These are phyloP conservation scores for Biston betularia DNA, from an alignment of 2,888 invertebrate genomes.

Conservation along the genomic window DNA sequence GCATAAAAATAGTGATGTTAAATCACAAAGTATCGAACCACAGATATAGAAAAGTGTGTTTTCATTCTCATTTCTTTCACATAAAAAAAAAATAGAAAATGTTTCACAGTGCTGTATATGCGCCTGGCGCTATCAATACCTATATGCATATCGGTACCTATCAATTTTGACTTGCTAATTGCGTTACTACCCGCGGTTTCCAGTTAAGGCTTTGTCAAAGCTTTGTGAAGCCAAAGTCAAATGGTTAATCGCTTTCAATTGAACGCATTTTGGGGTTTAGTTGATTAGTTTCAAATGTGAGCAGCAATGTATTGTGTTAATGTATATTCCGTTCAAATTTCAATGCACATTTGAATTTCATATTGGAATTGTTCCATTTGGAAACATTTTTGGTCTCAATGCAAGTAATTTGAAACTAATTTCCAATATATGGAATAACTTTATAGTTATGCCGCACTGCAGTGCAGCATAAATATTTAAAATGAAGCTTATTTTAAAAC, in stretches of 20 bases:
- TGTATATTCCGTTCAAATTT: too few species aligned
- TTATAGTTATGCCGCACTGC: conserved; percentile 22
- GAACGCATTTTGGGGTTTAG: neutral
- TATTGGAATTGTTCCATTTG: neutral
- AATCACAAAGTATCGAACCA: too few species aligned
- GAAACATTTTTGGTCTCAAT: conserved; percentile 3
- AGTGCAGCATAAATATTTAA: conserved; percentile 19
- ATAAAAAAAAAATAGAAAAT: too few species aligned
- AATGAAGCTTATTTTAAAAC: conserved; percentile 5
- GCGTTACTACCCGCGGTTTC: neutral
- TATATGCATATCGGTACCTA: conserved; percentile 7
- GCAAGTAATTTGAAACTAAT: conserved; percentile 16
- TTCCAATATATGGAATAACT: conserved; percentile 1
- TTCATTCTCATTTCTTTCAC: too few species aligned
- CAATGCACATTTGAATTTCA: too few species aligned
- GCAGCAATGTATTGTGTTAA: too few species aligned
- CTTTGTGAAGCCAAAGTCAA: neutral
- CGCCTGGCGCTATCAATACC: too few species aligned
- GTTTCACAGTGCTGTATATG: neutral
- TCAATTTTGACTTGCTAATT: conserved; percentile 14
- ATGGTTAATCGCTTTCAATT: conserved; percentile 6
- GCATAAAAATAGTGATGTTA: too few species aligned
- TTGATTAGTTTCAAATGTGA: neutral
- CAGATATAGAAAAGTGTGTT: too few species aligned
- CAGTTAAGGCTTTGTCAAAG: conserved; percentile 10